phyloP scores from a whole-genome alignment of 2,797 vertebrate species.

The Falco berigora region DNA sequence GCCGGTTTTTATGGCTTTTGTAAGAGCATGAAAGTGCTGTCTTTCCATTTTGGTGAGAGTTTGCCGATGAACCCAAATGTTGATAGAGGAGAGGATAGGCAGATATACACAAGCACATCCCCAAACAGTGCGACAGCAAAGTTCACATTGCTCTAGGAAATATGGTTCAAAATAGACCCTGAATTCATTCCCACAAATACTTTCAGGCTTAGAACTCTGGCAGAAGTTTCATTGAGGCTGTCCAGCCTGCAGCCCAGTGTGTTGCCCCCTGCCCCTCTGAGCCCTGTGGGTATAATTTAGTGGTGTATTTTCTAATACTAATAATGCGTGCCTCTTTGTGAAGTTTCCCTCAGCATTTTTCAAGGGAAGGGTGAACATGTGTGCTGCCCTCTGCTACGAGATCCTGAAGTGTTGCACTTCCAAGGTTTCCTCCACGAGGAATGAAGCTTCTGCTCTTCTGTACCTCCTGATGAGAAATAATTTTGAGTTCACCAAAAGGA shows the following conservation, averaged over 20 bases:
- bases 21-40: not conserved
- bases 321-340: not conserved
- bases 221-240: not conserved
- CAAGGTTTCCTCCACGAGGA: slow-evolving; percentile 84
- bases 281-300: not conserved
- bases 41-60: not conserved
- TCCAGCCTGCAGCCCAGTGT: not conserved
- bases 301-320: not conserved
- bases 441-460: slow-evolving; percentile 89
- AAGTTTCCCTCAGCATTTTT: slow-evolving; percentile 93
- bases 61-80: not conserved
- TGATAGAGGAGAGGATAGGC: not conserved
- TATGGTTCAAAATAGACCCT: not conserved
- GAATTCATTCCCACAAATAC: not conserved
- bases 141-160: not conserved
- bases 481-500: slow-evolving; percentile 95
- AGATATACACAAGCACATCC: not conserved
- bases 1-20: not conserved
- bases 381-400: slow-evolving; percentile 91
- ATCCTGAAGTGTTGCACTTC: slow-evolving; percentile 95
- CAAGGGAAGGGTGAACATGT: slow-evolving; percentile 92
- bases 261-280: not conserved
- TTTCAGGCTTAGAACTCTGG: not conserved
- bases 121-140: not conserved
- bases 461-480: slow-evolving; percentile 97